Percentiles rank a stretch among this genome's conserved stretches.
Evolutionary conservation across 2,113 vertebrate species (phyloP).

Genomic region (Paraplagusia blochii): DNA sequence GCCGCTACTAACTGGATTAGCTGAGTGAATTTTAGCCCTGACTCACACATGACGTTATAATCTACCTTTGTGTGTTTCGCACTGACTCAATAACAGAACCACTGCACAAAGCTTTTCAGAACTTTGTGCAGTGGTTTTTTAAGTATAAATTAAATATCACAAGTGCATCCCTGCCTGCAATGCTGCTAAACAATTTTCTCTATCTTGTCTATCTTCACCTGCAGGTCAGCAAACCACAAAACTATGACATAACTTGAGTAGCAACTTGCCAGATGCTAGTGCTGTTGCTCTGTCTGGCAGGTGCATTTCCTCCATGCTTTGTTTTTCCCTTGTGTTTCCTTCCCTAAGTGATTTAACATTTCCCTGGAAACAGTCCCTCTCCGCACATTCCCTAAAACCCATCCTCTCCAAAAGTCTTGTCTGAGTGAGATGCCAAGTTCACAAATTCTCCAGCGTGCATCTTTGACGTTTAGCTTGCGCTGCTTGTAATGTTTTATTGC

Average conservation of each 20-base stretch:
- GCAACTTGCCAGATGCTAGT: conserved; percentile 26
- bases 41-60: conserved; percentile 45
- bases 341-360: conserved; percentile 60
- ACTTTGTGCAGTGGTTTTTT: no score
- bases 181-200: background rate
- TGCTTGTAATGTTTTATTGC: conserved; percentile 64
- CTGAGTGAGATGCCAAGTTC: conserved; percentile 45
- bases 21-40: conserved; percentile 35
- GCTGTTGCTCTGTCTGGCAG: conserved; percentile 57
- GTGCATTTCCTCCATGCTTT: conserved; percentile 65
- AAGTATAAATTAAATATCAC: background rate
- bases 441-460: conserved; percentile 47
- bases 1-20: conserved; percentile 46
- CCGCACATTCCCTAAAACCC: conserved; percentile 63
- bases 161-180: no score
- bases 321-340: conserved; percentile 58
- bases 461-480: conserved; percentile 60
- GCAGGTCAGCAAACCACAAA: conserved; percentile 14
- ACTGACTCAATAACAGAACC: conserved; percentile 12
- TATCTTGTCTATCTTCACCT: conserved; percentile 31
- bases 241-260: conserved; percentile 34
- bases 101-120: background rate
- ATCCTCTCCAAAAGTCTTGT: conserved; percentile 51
- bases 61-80: conserved; percentile 16
- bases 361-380: conserved; percentile 53